Percentiles rank a stretch among this genome's conserved stretches.
Conservation (phyloP, 2,797 vertebrate genomes). For the Rhinatrema bivittatum region DNA sequence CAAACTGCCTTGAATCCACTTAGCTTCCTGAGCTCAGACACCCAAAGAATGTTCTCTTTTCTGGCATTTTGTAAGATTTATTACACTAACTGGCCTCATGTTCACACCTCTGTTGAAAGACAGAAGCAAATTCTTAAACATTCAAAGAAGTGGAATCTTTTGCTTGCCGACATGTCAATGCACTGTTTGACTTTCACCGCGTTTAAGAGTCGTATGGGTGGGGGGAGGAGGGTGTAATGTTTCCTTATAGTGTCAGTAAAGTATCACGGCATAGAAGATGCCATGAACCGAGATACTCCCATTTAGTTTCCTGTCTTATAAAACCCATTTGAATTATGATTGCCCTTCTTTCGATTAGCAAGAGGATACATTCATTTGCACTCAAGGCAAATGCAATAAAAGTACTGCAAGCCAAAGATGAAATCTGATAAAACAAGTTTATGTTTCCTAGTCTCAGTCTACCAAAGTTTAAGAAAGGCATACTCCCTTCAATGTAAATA, state of each 20-base stretch:
- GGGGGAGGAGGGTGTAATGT: not conserved
- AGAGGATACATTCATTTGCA: not conserved
- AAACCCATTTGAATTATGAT: no score
- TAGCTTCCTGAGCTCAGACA: constrained; percentile 20
- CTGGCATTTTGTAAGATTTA: constrained; percentile 18
- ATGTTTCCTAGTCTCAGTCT: constrained; percentile 1
- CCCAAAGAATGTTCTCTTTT: constrained; percentile 11
- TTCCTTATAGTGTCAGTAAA: not conserved
- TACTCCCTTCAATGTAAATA: constrained; percentile 21
- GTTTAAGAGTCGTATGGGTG: fast-evolving
- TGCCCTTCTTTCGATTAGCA: not conserved
- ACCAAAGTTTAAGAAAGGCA: constrained; percentile 8
- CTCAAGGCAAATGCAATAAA: constrained; percentile 8
- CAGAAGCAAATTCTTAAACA: constrained; percentile 15
- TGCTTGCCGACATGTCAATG: not conserved
- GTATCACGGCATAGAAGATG: not conserved
- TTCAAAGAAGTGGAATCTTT: not conserved
- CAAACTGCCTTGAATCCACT: constrained; percentile 3
- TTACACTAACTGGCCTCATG: constrained; percentile 6
- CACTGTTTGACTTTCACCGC: not conserved
- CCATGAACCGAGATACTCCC: not conserved
- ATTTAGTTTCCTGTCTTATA: no score
- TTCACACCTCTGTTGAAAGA: constrained; percentile 26
- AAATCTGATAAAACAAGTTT: constrained; percentile 9
- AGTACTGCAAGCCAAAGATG: constrained; percentile 9